Evolutionary conservation across 2,797 vertebrate species (phyloP).

Genomic region (Smutsia gigantea): DNA sequence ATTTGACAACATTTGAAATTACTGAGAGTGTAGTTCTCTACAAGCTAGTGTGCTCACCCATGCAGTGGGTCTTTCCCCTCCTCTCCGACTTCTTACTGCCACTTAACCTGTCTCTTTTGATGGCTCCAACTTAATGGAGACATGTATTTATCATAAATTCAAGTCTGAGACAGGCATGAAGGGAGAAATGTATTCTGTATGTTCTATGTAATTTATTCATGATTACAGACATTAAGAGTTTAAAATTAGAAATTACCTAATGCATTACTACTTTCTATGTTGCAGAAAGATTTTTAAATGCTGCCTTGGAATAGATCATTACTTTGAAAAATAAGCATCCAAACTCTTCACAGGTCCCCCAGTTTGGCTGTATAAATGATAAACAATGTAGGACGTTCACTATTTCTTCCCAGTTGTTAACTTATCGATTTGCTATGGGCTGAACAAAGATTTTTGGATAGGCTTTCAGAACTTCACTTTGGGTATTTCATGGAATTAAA

Average conservation of each 20-base stretch:
- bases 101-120: conserved; percentile 75
- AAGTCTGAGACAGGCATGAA: conserved; percentile 42
- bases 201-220: conserved; percentile 73
- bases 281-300: conserved; percentile 58
- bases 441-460: background rate
- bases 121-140: conserved; percentile 53
- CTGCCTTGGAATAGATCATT: conserved; percentile 56
- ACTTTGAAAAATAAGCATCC: conserved; percentile 59
- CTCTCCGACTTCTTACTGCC: conserved; percentile 54
- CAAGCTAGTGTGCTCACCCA: conserved; percentile 59
- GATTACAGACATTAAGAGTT: conserved; percentile 69
- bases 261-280: conserved; percentile 51
- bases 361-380: background rate
- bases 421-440: conserved; percentile 30
- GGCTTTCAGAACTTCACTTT: background rate
- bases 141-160: conserved; percentile 75
- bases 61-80: conserved; percentile 35
- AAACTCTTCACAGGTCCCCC: background rate
- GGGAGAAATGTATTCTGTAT: conserved; percentile 50
- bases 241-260: conserved; percentile 75
- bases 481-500: conserved; percentile 5
- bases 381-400: conserved; percentile 29
- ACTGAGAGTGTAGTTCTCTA: conserved; percentile 63
- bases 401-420: conserved; percentile 43
- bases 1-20: conserved; percentile 68